Conservation (phyloP, 2,113 vertebrate species). For the Psammodynastes pulverulentus region DNA sequence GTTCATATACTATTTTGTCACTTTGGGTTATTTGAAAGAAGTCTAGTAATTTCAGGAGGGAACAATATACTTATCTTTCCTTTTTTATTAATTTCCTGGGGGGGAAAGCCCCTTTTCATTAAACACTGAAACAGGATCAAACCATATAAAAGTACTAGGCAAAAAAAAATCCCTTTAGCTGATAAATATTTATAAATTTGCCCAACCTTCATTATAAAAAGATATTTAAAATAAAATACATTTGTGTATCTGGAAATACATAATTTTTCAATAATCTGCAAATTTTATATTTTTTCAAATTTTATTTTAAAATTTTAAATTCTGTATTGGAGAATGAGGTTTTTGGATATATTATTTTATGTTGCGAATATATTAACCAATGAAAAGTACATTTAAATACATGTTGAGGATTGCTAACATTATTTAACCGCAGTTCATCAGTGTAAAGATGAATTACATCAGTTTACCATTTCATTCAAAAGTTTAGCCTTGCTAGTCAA, state of each 20-base stretch:
- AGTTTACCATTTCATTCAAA: not conserved
- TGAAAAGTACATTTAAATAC: not conserved
- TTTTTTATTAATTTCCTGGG: not conserved
- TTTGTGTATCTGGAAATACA: not conserved
- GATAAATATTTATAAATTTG: not conserved
- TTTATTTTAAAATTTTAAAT: conserved; percentile 17
- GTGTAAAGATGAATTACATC: conserved; percentile 22
- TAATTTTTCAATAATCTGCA: not conserved
- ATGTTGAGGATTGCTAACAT: not conserved
- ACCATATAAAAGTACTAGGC: not conserved
- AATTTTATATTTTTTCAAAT: not conserved
- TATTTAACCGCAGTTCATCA: conserved; percentile 2
- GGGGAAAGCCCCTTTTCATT: not conserved
- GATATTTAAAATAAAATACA: not conserved
- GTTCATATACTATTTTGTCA: not conserved
- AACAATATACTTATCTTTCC: not conserved
- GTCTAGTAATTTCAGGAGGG: not conserved
- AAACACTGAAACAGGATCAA: not conserved
- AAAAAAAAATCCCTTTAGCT: not conserved
- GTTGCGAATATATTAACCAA: not conserved
- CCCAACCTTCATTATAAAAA: not conserved
- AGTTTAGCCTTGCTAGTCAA: not conserved
- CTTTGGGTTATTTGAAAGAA: not conserved
- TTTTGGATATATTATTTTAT: not conserved
- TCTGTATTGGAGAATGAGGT: not conserved